Conservation (phyloP, 2,113 vertebrate species). For the Microtus ochrogaster region DNA sequence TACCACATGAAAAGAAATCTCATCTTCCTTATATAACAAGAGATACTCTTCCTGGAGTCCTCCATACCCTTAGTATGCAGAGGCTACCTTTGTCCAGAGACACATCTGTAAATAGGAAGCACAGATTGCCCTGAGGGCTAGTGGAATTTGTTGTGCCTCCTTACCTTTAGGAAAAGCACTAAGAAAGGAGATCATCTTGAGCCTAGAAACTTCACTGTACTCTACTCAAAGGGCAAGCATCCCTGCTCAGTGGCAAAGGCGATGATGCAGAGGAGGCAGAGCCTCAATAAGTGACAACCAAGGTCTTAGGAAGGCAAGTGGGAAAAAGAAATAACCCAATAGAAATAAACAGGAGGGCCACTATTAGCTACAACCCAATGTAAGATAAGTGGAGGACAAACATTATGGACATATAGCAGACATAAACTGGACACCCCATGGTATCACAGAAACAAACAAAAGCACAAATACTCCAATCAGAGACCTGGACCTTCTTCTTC, state of each 20-base stretch:
- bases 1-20: accelerated
- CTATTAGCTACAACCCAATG: too few relatives aligned
- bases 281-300: background rate
- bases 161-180: background rate
- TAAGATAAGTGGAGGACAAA: background rate
- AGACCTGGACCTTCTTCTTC: background rate
- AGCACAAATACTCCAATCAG: background rate
- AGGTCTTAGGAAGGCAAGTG: too few relatives aligned
- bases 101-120: background rate
- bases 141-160: accelerated
- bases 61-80: too few relatives aligned
- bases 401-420: too few relatives aligned
- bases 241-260: background rate
- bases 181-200: background rate
- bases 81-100: background rate
- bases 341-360: background rate
- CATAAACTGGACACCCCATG: background rate
- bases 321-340: background rate
- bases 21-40: background rate
- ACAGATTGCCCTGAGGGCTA: background rate
- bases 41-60: background rate
- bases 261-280: accelerated
- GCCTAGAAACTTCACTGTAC: background rate
- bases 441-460: background rate
- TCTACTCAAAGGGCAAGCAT: background rate